A percentile compares a stretch with the other conserved stretches of the same genome.
phyloP scores from a whole-genome alignment of 2,113 vertebrate species.

The Eonycteris spelaea region DNA sequence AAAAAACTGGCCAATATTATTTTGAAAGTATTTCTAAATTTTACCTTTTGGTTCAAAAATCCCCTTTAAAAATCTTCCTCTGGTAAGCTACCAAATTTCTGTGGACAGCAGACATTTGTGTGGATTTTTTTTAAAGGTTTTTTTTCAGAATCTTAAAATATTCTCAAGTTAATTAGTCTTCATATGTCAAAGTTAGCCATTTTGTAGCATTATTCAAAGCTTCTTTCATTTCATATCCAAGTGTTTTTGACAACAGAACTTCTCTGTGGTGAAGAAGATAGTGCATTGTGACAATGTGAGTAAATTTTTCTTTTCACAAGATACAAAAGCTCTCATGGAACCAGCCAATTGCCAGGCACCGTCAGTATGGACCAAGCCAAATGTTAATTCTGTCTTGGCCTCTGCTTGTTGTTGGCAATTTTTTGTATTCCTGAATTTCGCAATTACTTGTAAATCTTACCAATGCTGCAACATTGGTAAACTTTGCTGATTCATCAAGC shows the following conservation, averaged over 20 bases:
- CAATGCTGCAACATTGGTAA: background rate
- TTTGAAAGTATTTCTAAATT: conserved; percentile 34
- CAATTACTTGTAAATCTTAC: background rate
- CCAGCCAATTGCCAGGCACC: background rate
- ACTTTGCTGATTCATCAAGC: background rate
- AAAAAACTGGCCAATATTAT: background rate
- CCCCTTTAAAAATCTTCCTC: background rate
- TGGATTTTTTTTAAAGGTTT: background rate
- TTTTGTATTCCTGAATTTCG: conserved; percentile 28
- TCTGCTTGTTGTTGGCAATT: background rate
- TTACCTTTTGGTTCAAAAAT: background rate
- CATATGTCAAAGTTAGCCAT: background rate
- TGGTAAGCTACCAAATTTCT: background rate
- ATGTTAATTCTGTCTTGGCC: background rate
- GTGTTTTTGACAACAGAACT: background rate
- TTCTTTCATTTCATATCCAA: background rate
- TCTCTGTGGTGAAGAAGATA: background rate
- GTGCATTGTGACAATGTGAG: background rate
- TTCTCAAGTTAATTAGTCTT: background rate
- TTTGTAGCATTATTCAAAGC: background rate
- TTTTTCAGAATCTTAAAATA: background rate
- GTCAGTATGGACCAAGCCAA: background rate
- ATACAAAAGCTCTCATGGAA: background rate
- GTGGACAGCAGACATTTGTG: background rate
- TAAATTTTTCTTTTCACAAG: background rate